Conservation (phyloP, 2,113 vertebrate species). For the Toxotes jaculatrix region DNA sequence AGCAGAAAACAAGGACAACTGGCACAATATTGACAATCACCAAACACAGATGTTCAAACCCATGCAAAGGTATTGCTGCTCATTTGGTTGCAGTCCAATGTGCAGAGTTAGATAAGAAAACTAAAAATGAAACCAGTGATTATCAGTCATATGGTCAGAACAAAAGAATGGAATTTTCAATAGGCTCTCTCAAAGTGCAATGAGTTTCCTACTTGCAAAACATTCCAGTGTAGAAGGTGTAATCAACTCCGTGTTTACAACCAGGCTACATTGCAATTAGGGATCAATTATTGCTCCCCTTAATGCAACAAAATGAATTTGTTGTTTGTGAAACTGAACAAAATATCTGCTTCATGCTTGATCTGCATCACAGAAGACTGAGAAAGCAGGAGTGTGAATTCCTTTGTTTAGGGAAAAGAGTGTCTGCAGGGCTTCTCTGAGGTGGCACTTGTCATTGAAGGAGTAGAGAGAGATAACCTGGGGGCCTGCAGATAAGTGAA, state of each 20-base stretch:
- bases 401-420: constrained; percentile 58
- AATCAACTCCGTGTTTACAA: constrained; percentile 16
- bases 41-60: constrained; percentile 86
- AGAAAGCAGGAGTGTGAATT: constrained; percentile 12
- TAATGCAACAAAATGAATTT: neutral
- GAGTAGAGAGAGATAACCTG: constrained; percentile 65
- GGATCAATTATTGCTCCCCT: constrained; percentile 6
- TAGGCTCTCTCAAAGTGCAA: neutral
- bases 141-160: constrained; percentile 29
- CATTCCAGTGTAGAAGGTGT: neutral
- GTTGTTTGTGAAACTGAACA: constrained; percentile 8
- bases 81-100: constrained; percentile 63
- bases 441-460: constrained; percentile 72
- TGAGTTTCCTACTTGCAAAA: neutral
- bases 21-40: constrained; percentile 70
- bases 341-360: neutral
- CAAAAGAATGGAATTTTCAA: constrained; percentile 25
- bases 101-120: constrained; percentile 61
- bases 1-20: constrained; percentile 73
- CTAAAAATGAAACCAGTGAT: constrained; percentile 33
- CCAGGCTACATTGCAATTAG: neutral
- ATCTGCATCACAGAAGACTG: constrained; percentile 19
- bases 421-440: constrained; percentile 56
- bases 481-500: constrained; percentile 78
- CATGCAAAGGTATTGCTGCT: constrained; percentile 74